Evolutionary conservation across 1,140 invertebrate species (phyloP), one percentile per base, ranked within the genome.

Genomic region (Meloidogyne floridensis): DNA sequence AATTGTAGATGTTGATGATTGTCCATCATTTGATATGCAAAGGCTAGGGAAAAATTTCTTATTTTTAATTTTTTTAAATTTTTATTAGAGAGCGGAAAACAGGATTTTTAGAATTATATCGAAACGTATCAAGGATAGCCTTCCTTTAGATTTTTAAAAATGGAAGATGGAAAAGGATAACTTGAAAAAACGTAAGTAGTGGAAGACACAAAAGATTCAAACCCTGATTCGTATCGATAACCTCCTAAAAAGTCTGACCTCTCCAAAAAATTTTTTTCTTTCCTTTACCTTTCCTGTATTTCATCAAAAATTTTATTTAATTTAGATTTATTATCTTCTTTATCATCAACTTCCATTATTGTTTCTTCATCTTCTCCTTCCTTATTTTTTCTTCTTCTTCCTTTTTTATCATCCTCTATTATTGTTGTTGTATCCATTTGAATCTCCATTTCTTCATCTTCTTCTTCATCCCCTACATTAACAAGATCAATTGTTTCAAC

Each of bases 401-500:
- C 2, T 47, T 47, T 8, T 47, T 47, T 54, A 53, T 75, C 73
- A 43, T 75, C 15, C 2, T 53, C 47, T 2, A 47, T 32, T 32
- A 2, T 32, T 32, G 32, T 32, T 32, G 32, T 32, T 32, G 32
- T n/a, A 42, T 42, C 15, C 43, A 75, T 18, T 51, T 9, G 10
- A 42, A 51, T 74, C 0, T 53, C 56, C 10, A 53, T 54, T 65
- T 56, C 81, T 15, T 80, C 80, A 51, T 83, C 83, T 43, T n/a
- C 7, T 47, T 47, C 47, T 18, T n/a, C 73, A 75, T 15, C 11
- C 43, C 32, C 32, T 32, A 32, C 32, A 32, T 47, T 15, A 15
- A 13, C 72, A 51, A 72, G 32, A 32, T 32, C 32, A 32, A 32
- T 32, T 72, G 13, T n/a, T 72, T 72, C 72, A 72, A 51, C 11